These are phyloP conservation scores for Gortyna flavago DNA, from an alignment of 2,888 invertebrate genomes.

Conservation along the genomic window DNA sequence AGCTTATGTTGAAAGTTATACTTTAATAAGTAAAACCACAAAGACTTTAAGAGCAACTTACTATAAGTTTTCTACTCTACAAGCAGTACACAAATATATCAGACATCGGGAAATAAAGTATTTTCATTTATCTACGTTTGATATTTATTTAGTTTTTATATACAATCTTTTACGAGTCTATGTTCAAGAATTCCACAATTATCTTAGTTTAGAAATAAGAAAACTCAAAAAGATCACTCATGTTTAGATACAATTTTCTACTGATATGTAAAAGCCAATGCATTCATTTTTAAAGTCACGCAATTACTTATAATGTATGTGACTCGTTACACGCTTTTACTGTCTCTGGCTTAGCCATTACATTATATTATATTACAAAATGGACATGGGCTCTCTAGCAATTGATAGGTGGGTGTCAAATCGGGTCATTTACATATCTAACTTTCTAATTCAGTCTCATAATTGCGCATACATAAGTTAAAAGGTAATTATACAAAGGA, in stretches of 20 bases:
- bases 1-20: background rate
- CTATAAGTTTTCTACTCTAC: slow-evolving; percentile 49
- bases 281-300: slow-evolving; percentile 43
- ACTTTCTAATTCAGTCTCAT: slow-evolving; percentile 88
- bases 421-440: slow-evolving; percentile 77
- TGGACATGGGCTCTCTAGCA: slow-evolving; percentile 71
- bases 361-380: slow-evolving; percentile 57
- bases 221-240: slow-evolving; percentile 37
- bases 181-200: slow-evolving; percentile 27
- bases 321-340: slow-evolving; percentile 38
- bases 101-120: slow-evolving; percentile 13
- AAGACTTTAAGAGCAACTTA: slow-evolving; percentile 2
- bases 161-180: slow-evolving; percentile 30
- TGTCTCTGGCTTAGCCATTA: slow-evolving; percentile 58
- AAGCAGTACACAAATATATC: slow-evolving; percentile 58
- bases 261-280: slow-evolving; percentile 56
- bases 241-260: slow-evolving; percentile 34
- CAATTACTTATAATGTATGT: slow-evolving; percentile 39
- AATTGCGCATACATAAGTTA: slow-evolving; percentile 86
- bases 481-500: slow-evolving; percentile 73
- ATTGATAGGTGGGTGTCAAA: slow-evolving; percentile 68
- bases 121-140: slow-evolving; percentile 10
- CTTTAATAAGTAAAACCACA: slow-evolving; percentile 1
- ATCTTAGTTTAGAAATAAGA: slow-evolving; percentile 26
- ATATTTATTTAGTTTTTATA: slow-evolving; percentile 28